Base-by-base conservation (phyloP, 1,140 invertebrate genomes). In the Schlechtendalia chinensis region DNA sequence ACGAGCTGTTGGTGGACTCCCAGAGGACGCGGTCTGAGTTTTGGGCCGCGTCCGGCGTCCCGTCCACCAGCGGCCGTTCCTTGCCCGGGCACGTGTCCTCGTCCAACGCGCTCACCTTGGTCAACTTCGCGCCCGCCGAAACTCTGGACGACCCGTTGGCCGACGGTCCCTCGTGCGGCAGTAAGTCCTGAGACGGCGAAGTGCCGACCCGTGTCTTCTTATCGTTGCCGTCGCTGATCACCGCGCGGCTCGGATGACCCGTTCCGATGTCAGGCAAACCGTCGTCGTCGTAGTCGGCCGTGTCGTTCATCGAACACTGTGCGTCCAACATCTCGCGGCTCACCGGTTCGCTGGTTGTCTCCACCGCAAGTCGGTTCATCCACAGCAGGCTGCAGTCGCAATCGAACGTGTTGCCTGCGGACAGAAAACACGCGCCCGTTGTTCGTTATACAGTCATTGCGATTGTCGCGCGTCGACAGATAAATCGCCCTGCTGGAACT, bases 81-180 rank as follows among this genome's bases (percentile, higher is more conserved):
- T 79, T 79, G 29, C 75, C 75, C 39, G 75, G 75, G 27, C 75
- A 79, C 32, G 75, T 79, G 22, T 79, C 56, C 32, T 79, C 75
- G 75, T 29, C 32, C 75, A 79, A 5, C 19, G 54, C 2, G 16
- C 17, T 63, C 6, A 79, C 58, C 16, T 27, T n/a, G 29, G 39
- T 10, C 58, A 63, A 1, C 8, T 24, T 39, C 32, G 75, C 3
- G 12, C 4, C 63, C 75, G 54, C 63, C 69, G 17, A 4, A 1
- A 12, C 11, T 10, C 1, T 39, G 19, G 19, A 5, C 19, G 8
- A 14, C 3, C 27, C 61, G 61, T 39, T 19, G 1, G 19, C 29
- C 10, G 47, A 12, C 47, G 47, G 47, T 50, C 47, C 10, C n/a
- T 6, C 47, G 11, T 1, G 5, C 47, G 5, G 47, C 65, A 27